Conservation (phyloP, 2,113 vertebrate genomes). For the Piprites chloris region DNA sequence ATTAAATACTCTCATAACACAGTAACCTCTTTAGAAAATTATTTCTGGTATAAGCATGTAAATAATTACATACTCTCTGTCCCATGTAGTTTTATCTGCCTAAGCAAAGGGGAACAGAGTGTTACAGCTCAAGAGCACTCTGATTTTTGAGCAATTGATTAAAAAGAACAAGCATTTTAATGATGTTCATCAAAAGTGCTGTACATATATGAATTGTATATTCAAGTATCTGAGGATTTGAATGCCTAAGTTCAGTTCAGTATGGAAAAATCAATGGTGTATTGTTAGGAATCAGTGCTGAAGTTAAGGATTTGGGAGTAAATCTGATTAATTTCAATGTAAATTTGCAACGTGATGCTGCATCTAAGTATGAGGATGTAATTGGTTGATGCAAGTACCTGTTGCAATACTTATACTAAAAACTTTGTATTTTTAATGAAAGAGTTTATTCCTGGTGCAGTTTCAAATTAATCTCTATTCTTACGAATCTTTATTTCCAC, state of each 20-base stretch:
- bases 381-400: not conserved
- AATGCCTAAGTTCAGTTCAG: not conserved
- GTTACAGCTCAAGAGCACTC: conserved; percentile 12
- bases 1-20: conserved; percentile 45
- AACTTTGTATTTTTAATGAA: not conserved
- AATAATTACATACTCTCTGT: conserved; percentile 52
- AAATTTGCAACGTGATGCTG: conserved; percentile 3
- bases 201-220: conserved; percentile 11
- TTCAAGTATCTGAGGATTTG: not conserved
- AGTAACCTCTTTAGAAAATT: conserved; percentile 52
- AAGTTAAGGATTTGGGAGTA: not conserved
- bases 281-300: conserved; percentile 7
- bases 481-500: not conserved
- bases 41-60: conserved; percentile 51
- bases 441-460: not conserved
- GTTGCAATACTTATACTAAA: not conserved
- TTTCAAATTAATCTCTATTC: not conserved
- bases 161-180: conserved; percentile 54
- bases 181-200: conserved; percentile 29
- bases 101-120: not conserved
- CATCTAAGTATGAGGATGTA: not conserved
- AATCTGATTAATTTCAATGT: conserved; percentile 36
- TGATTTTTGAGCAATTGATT: conserved; percentile 43
- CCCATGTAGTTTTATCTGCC: conserved; percentile 32
- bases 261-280: conserved; percentile 27